Base-by-base conservation (phyloP, 2,113 vertebrate genomes). In the Labeo catla region DNA sequence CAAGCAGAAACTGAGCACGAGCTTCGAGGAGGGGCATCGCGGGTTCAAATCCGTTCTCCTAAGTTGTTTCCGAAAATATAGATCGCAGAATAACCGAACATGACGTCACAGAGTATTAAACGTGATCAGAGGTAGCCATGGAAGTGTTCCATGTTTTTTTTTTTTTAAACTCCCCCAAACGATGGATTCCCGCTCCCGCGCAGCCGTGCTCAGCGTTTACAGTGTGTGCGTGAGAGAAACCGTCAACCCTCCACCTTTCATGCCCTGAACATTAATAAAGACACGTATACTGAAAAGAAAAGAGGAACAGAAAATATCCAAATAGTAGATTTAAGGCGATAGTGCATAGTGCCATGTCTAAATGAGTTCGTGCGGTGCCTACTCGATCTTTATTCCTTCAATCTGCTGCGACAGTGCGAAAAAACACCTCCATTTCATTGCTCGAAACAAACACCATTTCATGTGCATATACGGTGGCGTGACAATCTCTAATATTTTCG, bases 131-230 rank as follows among this genome's bases (percentile, higher is more conserved):
- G 19, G 57, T 80, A 59, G 77, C 57, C 77, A 45, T 43, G 36
- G 36, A 47, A 61, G 34, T 4, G 45, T 16, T 52, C 73, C 73
- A 28, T 28, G n/a, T 15, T 76, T 59, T 59, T 28, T 59, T 59
- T 28, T 54, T 52, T 6, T n/a, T 21, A 49, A 76, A 76, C 74
- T 54, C 74, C 21, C 43, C 68, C 68, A 83, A 66, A 66, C 34
- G 2, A 10, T 21, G 39, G 70, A 23, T 59, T 76, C 50, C 57
- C 63, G 34, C 81, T 19, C 61, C 47, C 83, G 47, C 21, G 82
- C 90, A 87, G 88, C 93, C 79, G 92, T 92, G 93, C 89, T 90
- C 90, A 83, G 92, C 88, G 90, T 91, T 93, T 91, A 94, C 93
- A 93, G 93, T 93, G 92, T 91, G 86, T 52, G 88, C 91, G 89